Percentiles rank a stretch among this genome's conserved stretches.
These are phyloP conservation scores for Blastomussa wellsi DNA, from an alignment of 92 coral and sea anemone genomes.

Conservation along the genomic window DNA sequence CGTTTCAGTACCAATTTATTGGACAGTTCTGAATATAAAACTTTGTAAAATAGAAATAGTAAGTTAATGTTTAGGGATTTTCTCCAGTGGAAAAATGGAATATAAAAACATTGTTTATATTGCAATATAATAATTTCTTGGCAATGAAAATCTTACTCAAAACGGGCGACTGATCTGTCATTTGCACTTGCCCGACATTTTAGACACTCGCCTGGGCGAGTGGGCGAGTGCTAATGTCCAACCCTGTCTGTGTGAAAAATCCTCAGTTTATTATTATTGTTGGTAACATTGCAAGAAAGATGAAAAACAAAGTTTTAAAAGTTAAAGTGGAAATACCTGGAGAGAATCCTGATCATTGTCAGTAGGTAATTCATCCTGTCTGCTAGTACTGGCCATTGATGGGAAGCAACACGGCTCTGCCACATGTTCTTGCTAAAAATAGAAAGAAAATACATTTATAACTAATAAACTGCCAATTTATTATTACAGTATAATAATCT, in stretches of 20 bases:
- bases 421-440: constrained; percentile 17
- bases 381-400: constrained; percentile 29
- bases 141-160: constrained; percentile 8
- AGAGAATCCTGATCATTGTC: constrained; percentile 23
- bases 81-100: too few species aligned
- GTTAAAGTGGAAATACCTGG: constrained; percentile 36
- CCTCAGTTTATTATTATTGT: constrained; percentile 12
- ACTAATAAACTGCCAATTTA: constrained; percentile 16
- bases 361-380: constrained; percentile 29
- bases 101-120: too few species aligned
- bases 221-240: too few species aligned
- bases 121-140: too few species aligned
- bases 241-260: background rate
- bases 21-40: too few species aligned
- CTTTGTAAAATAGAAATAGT: too few species aligned
- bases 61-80: too few species aligned
- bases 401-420: constrained; percentile 29
- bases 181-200: background rate
- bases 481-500: constrained; percentile 7
- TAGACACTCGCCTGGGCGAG: too few species aligned
- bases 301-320: constrained; percentile 1
- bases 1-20: too few species aligned
- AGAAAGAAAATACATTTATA: constrained; percentile 4
- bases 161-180: constrained; percentile 15
- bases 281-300: constrained; percentile 6